Conservation (phyloP, 92 coral and sea anemone species). For the Diadumene lineata region DNA sequence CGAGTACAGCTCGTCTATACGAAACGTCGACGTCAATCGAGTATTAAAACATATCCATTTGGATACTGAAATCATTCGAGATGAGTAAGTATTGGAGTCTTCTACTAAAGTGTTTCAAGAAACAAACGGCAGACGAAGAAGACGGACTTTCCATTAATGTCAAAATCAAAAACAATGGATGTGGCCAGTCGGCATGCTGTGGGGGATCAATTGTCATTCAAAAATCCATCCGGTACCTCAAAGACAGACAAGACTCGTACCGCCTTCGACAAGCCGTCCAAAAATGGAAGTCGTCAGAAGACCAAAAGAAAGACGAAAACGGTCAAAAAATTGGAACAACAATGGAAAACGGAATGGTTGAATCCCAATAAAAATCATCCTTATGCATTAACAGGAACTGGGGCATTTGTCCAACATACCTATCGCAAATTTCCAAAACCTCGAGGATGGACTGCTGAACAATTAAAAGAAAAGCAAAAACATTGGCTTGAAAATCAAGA, state of each 20-base stretch:
- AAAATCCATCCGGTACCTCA: neutral
- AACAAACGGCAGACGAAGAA: neutral
- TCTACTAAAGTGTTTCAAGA: neutral
- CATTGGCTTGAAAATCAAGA: slow-evolving; percentile 3
- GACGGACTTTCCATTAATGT: neutral
- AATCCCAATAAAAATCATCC: neutral
- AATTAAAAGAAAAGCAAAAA: neutral
- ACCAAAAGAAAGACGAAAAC: neutral
- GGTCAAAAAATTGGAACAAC: neutral
- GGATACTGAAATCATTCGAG: slow-evolving; percentile 6
- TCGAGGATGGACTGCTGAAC: neutral
- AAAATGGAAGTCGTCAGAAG: slow-evolving; percentile 11
- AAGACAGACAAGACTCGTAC: neutral
- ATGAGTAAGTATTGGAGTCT: neutral
- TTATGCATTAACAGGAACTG: neutral
- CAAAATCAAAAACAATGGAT: neutral
- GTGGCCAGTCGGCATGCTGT: neutral
- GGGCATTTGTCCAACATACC: neutral
- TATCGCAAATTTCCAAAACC: neutral
- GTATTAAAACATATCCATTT: slow-evolving; percentile 7
- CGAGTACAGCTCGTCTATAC: slow-evolving; percentile 9
- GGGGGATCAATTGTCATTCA: neutral
- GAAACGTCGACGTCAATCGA: neutral
- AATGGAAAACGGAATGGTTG: neutral
- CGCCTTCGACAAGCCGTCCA: slow-evolving; percentile 2